Evolutionary conservation across 2,113 vertebrate genomes (phyloP).

Genomic region (Ondatra zibethicus): DNA sequence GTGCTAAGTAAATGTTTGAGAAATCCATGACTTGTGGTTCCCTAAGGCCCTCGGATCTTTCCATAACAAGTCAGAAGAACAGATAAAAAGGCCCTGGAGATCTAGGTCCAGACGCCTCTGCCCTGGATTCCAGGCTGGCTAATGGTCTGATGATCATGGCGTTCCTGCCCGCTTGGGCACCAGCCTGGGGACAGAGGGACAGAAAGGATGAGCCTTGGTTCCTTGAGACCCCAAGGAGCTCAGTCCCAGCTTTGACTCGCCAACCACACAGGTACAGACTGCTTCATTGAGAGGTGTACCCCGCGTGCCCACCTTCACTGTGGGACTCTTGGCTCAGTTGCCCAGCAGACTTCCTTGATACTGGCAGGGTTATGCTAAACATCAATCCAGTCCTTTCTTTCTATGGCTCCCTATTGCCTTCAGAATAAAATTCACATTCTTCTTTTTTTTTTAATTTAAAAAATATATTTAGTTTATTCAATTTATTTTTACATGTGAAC

Average conservation of each 20-base stretch:
- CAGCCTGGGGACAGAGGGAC: not conserved
- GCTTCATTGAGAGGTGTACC: not conserved
- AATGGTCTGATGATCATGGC: not conserved
- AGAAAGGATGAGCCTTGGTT: not conserved
- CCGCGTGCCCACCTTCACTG: not conserved
- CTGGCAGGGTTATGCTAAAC: not conserved
- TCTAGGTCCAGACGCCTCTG: conserved; percentile 44
- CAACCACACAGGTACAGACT: not conserved
- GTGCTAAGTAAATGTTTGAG: conserved; percentile 58
- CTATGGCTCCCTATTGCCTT: not conserved
- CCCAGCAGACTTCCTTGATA: not conserved
- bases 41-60: conserved; percentile 35
- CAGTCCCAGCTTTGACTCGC: not conserved
- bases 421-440: not conserved
- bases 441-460: not conserved
- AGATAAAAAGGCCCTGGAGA: conserved; percentile 42
- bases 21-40: conserved; percentile 42
- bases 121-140: conserved; percentile 34
- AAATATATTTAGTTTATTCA: not conserved
- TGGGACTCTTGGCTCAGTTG: not conserved
- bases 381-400: not conserved
- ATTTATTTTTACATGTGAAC: not conserved
- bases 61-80: conserved; percentile 43
- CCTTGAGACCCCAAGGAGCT: not conserved
- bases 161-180: not conserved